Conservation (phyloP, 2,888 invertebrate genomes). For the Rhabditophanes sp. region DNA sequence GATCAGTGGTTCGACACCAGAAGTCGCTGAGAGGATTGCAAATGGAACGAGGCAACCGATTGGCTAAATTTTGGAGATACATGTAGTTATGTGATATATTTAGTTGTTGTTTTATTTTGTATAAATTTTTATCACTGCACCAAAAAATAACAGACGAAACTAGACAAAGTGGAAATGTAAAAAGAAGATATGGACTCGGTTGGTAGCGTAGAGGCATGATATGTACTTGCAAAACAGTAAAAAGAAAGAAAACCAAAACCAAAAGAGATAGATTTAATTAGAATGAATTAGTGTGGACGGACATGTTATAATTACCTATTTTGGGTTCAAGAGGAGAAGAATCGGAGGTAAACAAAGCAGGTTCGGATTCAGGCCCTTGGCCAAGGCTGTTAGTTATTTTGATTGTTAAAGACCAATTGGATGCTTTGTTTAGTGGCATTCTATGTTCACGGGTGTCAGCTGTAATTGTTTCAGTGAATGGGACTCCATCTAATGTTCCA, state of each 20-base stretch:
- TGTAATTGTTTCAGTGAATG: slow-evolving; percentile 16
- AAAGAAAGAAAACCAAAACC: no score
- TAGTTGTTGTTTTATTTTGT: no score
- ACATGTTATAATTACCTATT: no score
- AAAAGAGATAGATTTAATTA: no score
- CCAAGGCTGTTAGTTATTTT: slow-evolving; percentile 30
- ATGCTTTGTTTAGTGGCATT: slow-evolving; percentile 14
- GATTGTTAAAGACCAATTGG: slow-evolving; percentile 9
- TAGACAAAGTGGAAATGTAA: slow-evolving; percentile 3
- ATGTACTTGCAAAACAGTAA: no score
- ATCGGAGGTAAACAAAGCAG: no score
- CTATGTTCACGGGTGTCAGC: slow-evolving; percentile 20
- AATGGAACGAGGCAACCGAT: slow-evolving; percentile 10
- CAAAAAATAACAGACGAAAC: slow-evolving; percentile 1
- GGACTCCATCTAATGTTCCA: slow-evolving; percentile 21
- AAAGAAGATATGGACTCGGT: no score
- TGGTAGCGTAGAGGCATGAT: no score
- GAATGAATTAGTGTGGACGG: no score
- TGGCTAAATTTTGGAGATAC: slow-evolving; percentile 4
- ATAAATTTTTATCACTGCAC: no score
- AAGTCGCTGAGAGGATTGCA: slow-evolving; percentile 42
- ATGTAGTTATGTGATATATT: no score
- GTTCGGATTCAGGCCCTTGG: slow-evolving; percentile 29
- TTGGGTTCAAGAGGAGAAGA: no score
- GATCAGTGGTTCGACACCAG: slow-evolving; percentile 29